Percentiles rank a stretch among this genome's conserved stretches.
Conservation (phyloP, 2,113 vertebrate species). For the Callocephalon fimbriatum region DNA sequence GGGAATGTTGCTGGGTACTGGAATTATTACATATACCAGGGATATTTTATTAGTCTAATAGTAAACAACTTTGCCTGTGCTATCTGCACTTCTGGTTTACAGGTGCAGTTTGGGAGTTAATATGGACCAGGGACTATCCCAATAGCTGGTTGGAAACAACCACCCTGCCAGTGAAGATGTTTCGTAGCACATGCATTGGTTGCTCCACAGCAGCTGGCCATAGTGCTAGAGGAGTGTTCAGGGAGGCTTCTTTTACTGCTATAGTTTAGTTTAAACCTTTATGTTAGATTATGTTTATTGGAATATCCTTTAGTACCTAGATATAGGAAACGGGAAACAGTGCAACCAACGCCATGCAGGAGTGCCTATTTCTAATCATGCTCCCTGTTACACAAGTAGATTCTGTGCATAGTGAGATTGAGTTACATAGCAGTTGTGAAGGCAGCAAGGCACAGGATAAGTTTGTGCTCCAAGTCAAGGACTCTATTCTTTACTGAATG, state of each 20-base stretch:
- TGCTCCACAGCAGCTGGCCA: neutral
- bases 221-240: neutral
- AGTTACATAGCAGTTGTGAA: neutral
- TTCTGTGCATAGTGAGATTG: neutral
- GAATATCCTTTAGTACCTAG: neutral
- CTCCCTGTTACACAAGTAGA: neutral
- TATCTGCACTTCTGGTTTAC: neutral
- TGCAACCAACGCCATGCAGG: neutral
- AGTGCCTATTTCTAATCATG: neutral
- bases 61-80: neutral
- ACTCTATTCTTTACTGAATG: neutral
- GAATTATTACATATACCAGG: neutral
- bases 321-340: constrained; percentile 15
- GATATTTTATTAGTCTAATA: neutral
- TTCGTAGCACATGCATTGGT: rapidly evolving
- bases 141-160: neutral
- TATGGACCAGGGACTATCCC: neutral
- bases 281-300: neutral
- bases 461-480: neutral
- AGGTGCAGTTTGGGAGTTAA: neutral
- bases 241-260: neutral
- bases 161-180: neutral
- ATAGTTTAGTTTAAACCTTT: neutral
- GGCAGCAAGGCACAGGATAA: neutral
- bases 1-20: constrained; percentile 19